A percentile compares a stretch with the other conserved stretches of the same genome.
These are phyloP conservation scores for Philotrypesis tridentata DNA, from an alignment of 1,140 invertebrate species.

Conservation along the genomic window DNA sequence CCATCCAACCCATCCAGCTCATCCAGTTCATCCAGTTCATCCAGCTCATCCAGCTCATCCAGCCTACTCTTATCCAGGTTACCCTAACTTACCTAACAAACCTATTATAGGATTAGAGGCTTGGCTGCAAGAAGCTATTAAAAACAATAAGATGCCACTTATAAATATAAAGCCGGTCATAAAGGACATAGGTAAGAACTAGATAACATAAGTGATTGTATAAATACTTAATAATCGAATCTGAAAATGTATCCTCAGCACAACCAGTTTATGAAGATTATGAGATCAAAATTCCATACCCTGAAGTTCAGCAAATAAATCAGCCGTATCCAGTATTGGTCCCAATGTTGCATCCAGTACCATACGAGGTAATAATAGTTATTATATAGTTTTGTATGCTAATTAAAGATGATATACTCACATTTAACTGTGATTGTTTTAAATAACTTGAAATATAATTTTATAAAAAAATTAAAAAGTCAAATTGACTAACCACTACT, in stretches of 20 bases:
- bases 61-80: too few relatives aligned
- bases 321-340: conserved; percentile 73
- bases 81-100: too few relatives aligned
- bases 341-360: conserved; percentile 58
- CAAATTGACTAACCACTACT: too few relatives aligned
- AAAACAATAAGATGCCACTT: conserved; percentile 29
- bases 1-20: too few relatives aligned
- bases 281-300: conserved; percentile 79
- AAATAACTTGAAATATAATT: too few relatives aligned
- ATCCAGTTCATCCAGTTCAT: too few relatives aligned
- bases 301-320: conserved; percentile 75
- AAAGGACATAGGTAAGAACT: conserved; percentile 75
- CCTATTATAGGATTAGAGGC: conserved; percentile 13
- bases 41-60: too few relatives aligned
- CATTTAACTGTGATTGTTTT: too few relatives aligned
- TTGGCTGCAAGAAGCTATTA: conserved; percentile 37
- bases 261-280: conserved; percentile 78
- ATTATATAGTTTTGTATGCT: not conserved
- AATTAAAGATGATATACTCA: too few relatives aligned
- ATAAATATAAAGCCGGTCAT: conserved; percentile 78
- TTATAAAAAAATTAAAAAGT: too few relatives aligned
- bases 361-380: conserved; percentile 56
- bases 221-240: not conserved
- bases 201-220: not conserved
- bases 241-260: conserved; percentile 46